These are phyloP conservation scores for Pithys albifrons DNA, from an alignment of 2,113 vertebrate genomes.

Conservation along the genomic window DNA sequence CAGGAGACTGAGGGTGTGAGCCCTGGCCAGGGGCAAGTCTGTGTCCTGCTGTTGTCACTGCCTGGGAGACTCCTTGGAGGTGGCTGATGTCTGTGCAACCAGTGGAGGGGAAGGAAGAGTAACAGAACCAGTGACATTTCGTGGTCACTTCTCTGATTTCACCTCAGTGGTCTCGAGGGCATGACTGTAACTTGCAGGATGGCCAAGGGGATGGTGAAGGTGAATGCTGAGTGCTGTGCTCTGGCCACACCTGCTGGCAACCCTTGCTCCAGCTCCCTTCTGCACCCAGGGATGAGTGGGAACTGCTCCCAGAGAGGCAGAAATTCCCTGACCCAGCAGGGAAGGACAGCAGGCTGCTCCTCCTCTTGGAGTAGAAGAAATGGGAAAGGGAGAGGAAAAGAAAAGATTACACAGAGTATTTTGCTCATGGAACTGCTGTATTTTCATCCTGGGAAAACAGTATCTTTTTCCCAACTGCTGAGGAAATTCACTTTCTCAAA, in stretches of 20 bases:
- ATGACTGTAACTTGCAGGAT: not conserved
- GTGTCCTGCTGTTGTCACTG: not conserved
- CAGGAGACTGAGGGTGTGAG: not conserved
- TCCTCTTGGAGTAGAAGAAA: not conserved
- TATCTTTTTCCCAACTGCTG: not conserved
- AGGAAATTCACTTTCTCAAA: not conserved
- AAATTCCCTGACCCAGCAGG: not conserved
- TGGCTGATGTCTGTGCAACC: not conserved
- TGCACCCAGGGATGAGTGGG: too few species aligned
- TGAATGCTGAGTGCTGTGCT: rapidly evolving
- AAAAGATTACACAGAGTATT: not conserved
- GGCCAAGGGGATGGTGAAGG: not conserved
- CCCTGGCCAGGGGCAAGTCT: not conserved
- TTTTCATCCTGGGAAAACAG: not conserved
- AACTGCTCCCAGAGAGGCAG: not conserved
- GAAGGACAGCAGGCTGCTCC: not conserved
- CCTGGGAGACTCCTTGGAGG: not conserved
- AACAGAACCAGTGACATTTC: not conserved
- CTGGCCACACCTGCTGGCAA: not conserved
- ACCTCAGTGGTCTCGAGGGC: not conserved
- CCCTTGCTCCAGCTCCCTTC: rapidly evolving
- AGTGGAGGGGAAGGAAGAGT: not conserved
- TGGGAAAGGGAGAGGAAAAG: not conserved
- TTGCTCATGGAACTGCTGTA: not conserved
- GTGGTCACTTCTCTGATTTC: not conserved